A percentile compares a stretch with the other conserved stretches of the same genome.
Evolutionary conservation across 2,113 vertebrate species (phyloP).

Genomic region (Limnothrissa miodon): DNA sequence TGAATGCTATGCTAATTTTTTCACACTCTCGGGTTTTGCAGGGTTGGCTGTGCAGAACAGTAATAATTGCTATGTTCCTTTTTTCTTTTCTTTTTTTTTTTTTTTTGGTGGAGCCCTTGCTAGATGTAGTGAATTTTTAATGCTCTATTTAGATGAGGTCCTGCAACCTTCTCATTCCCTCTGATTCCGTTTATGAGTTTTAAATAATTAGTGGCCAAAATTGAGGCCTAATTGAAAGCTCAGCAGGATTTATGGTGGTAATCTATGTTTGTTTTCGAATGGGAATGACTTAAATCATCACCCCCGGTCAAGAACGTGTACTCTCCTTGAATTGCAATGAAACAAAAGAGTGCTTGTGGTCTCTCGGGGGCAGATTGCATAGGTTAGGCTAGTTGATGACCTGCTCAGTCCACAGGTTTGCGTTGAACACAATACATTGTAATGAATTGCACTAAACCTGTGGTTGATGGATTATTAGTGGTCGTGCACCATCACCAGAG

Average conservation of each 20-base stretch:
- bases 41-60: slow-evolving; percentile 26
- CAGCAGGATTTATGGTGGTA: neutral
- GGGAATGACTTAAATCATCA: neutral
- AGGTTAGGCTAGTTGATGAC: too few relatives aligned
- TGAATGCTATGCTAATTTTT: slow-evolving; percentile 49
- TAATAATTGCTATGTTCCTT: slow-evolving; percentile 42
- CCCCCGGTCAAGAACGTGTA: neutral
- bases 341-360: neutral
- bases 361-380: neutral
- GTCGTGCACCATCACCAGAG: too few relatives aligned
- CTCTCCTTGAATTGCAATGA: neutral
- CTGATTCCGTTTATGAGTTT: slow-evolving; percentile 17
- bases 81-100: neutral
- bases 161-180: slow-evolving; percentile 36
- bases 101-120: slow-evolving; percentile 9
- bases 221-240: slow-evolving; percentile 8
- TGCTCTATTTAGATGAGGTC: slow-evolving; percentile 46
- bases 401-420: too few relatives aligned
- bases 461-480: too few relatives aligned
- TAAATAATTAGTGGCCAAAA: slow-evolving; percentile 14
- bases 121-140: slow-evolving; percentile 43
- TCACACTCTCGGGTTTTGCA: slow-evolving; percentile 41
- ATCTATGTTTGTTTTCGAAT: neutral
- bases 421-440: too few relatives aligned
- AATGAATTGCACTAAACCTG: too few relatives aligned